Percentiles rank a stretch among this genome's conserved stretches.
phyloP scores from a whole-genome alignment of 2,888 invertebrate genomes.

The Hirtodrosophila cameraria region DNA sequence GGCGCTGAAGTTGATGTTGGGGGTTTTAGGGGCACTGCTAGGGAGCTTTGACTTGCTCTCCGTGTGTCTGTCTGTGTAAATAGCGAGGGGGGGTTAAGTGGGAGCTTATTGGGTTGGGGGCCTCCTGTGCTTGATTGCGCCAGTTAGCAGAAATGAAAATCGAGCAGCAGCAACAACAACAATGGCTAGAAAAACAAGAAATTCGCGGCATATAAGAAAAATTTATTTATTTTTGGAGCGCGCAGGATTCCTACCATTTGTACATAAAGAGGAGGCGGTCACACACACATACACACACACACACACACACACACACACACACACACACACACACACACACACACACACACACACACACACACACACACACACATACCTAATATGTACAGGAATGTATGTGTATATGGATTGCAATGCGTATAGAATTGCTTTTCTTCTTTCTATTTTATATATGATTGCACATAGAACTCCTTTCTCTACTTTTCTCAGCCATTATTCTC shows the following conservation, averaged over 20 bases:
- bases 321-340: constrained; percentile 19
- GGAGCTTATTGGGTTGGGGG: background rate
- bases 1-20: background rate
- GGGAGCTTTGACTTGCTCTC: constrained; percentile 51
- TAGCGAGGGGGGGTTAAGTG: background rate
- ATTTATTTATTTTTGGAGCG: constrained; percentile 55
- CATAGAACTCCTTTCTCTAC: background rate
- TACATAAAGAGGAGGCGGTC: constrained; percentile 51
- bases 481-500: background rate
- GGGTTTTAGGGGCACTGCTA: constrained; percentile 22
- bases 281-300: constrained; percentile 27
- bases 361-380: constrained; percentile 11
- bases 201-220: constrained; percentile 67
- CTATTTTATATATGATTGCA: constrained; percentile 8
- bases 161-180: constrained; percentile 52
- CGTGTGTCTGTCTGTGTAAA: constrained; percentile 21
- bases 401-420: constrained; percentile 52
- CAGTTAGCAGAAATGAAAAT: constrained; percentile 77
- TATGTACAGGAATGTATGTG: background rate
- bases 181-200: constrained; percentile 38
- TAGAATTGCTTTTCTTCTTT: constrained; percentile 6
- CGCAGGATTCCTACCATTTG: constrained; percentile 71
- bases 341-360: constrained; percentile 30
- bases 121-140: constrained; percentile 68
- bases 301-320: constrained; percentile 24